Evolutionary conservation across 2,113 vertebrate species (phyloP).

Genomic region (Sturnira hondurensis): DNA sequence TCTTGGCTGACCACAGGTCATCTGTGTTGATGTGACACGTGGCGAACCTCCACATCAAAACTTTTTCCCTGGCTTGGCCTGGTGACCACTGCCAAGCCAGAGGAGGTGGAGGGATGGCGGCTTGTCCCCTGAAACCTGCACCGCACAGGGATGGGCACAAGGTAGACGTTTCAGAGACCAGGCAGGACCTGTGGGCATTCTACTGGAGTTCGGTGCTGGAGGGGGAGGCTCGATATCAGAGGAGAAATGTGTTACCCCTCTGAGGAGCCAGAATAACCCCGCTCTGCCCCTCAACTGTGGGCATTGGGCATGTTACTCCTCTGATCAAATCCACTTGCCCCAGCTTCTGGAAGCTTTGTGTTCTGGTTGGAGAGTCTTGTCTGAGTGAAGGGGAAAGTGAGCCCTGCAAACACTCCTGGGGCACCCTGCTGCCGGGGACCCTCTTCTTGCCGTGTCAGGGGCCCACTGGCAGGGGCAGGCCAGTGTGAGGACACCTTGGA

Average conservation of each 20-base stretch:
- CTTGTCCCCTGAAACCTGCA: background rate
- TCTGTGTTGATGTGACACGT: too few relatives aligned
- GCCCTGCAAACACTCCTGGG: background rate
- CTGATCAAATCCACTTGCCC: background rate
- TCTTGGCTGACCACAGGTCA: background rate
- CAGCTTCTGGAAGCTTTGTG: background rate
- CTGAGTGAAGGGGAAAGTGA: background rate
- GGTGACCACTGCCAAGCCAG: rapidly evolving
- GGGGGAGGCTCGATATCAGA: background rate
- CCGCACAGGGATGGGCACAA: background rate
- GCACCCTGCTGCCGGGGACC: background rate
- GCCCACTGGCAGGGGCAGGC: background rate
- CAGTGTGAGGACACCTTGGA: background rate
- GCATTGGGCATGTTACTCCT: background rate
- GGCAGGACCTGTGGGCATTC: background rate
- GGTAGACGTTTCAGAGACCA: background rate
- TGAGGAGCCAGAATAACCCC: background rate
- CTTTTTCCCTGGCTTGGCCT: background rate
- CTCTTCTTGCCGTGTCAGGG: background rate
- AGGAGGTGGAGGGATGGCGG: background rate
- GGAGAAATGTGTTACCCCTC: background rate
- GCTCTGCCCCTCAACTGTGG: background rate
- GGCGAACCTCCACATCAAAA: background rate
- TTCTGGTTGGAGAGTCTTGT: background rate
- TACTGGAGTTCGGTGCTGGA: background rate